Base-by-base conservation (phyloP, 2,888 invertebrate species). In the Thymelicus lineola region DNA sequence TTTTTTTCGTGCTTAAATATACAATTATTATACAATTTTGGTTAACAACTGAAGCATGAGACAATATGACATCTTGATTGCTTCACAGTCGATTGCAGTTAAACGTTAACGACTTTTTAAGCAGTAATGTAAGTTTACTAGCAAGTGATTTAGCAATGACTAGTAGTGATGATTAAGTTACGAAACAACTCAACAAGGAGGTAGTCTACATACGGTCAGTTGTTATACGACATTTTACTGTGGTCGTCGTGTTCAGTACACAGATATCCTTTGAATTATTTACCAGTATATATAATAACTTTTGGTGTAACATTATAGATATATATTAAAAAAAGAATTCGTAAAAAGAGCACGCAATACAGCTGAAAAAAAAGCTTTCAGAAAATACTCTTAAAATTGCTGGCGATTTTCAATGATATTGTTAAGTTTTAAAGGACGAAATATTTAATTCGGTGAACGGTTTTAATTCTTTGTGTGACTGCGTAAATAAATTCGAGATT, bases 151-250 rank as follows among this genome's bases (percentile, higher is more conserved):
- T 83, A 83, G 79, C 83, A 86, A 86, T 80, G 77, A 78, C 72
- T 76, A 77, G 79, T 76, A 77, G 79, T 76, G 77, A 79, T 80
- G 80, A 83, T 84, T 79, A 79, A 75, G 86, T 87, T 88, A 83
- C 82, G 85, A 90, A 89, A 89, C 83, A 82, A 80, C 79, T 78
- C 75, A 73, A 71, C 77, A 78, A 78, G 79, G 75, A 75, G 73
- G 76, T 74, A 81, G 38, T 38, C 82, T 84, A 74, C 79, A 80
- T 80, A 84, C 81, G 86, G 86, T 83, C 88, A 91, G 91, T 92
- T 81, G 80, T 84, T 84, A 83, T 82, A 80, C 78, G 81, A 81
- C 83, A 84, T 79, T 80, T 82, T 82, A 76, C 76, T 82, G 86
- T 87, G 85, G 84, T 84, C 87, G 88, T 81, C 79, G 87, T 82